Conservation (phyloP, 1,140 invertebrate genomes). For the Fopius arisanus region DNA sequence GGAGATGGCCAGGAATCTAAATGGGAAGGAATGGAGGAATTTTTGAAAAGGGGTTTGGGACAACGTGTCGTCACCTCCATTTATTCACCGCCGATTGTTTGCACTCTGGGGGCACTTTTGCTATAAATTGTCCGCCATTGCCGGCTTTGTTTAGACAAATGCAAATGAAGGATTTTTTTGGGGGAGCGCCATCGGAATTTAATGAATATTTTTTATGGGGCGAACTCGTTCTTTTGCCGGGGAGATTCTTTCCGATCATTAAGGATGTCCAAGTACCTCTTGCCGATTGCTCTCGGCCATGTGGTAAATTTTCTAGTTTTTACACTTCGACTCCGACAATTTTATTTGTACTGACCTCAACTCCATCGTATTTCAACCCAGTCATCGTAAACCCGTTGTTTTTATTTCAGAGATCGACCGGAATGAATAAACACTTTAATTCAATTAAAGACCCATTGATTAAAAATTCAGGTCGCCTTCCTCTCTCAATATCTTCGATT, state of each 20-base stretch:
- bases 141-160: neutral
- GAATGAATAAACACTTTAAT: no score
- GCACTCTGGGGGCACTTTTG: neutral
- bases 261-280: neutral
- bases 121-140: neutral
- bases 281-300: no score
- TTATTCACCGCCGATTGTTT: conserved; percentile 27
- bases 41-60: neutral
- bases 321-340: no score
- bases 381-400: no score
- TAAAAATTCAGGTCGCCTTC: no score
- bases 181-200: neutral
- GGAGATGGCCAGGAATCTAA: conserved; percentile 12
- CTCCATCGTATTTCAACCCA: no score
- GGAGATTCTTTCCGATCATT: neutral
- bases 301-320: no score
- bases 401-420: no score
- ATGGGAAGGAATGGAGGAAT: conserved; percentile 35
- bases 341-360: no score
- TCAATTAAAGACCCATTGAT: no score
- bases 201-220: neutral
- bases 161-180: neutral
- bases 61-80: conserved; percentile 23
- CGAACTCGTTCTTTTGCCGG: neutral
- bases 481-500: no score